Percentiles rank a stretch among this genome's conserved stretches.
phyloP scores from a whole-genome alignment of 2,888 invertebrate genomes.

The Eurytoma adleriae region DNA sequence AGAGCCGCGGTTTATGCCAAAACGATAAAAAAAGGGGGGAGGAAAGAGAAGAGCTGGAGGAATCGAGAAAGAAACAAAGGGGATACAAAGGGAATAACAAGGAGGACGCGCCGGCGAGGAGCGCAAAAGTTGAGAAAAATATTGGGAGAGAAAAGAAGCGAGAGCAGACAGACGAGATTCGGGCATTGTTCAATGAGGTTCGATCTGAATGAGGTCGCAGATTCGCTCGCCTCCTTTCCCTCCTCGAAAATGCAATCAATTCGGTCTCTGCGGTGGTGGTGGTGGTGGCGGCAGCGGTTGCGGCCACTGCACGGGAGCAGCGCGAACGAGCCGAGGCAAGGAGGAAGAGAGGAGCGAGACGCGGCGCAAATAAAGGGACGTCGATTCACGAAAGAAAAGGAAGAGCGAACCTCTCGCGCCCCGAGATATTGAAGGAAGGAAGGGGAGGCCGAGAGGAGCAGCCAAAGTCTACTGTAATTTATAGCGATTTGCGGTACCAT shows the following conservation, averaged over 20 bases:
- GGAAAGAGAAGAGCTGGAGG: too few relatives aligned
- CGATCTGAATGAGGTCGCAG: slow-evolving; percentile 60
- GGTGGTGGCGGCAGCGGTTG: not conserved
- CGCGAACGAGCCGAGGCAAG: not conserved
- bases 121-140: not conserved
- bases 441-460: not conserved
- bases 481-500: slow-evolving; percentile 25
- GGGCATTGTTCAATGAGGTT: slow-evolving; percentile 59
- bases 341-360: slow-evolving; percentile 5
- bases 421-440: slow-evolving; percentile 16
- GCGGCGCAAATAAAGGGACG: slow-evolving; percentile 2
- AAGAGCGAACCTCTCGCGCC: not conserved
- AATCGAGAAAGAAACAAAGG: too few relatives aligned
- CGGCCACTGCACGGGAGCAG: not conserved
- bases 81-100: too few relatives aligned
- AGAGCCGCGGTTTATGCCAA: too few relatives aligned
- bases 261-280: not conserved
- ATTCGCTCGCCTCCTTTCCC: slow-evolving; percentile 55
- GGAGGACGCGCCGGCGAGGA: not conserved
- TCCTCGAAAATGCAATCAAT: slow-evolving; percentile 33
- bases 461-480: slow-evolving; percentile 19
- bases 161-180: slow-evolving; percentile 2
- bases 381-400: slow-evolving; percentile 7
- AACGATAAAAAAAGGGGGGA: too few relatives aligned
- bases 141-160: not conserved